These are phyloP conservation scores for Drosophila kurseongensis DNA, from an alignment of 1,140 invertebrate species.

Conservation along the genomic window DNA sequence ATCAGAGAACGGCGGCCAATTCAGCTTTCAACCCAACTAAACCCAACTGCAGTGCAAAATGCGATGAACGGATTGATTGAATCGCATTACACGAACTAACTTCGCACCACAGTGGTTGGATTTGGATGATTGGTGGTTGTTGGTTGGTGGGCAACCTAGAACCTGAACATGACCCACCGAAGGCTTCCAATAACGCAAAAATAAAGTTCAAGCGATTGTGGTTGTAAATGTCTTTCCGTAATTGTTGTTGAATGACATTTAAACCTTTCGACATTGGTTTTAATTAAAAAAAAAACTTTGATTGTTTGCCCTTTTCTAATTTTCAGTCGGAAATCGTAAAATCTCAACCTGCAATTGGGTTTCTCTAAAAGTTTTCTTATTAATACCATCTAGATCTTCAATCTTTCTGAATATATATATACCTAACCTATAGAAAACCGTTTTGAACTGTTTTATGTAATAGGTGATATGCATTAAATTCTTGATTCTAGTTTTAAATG, in stretches of 20 bases:
- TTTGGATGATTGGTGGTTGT: neutral
- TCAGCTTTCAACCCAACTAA: neutral
- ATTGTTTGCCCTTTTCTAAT: neutral
- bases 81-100: conserved; percentile 40
- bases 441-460: no score
- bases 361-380: no score
- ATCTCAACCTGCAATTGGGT: neutral
- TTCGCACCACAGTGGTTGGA: neutral
- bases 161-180: conserved; percentile 23
- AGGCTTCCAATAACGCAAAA: neutral
- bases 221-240: neutral
- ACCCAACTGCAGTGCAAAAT: conserved; percentile 9
- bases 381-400: no score
- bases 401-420: no score
- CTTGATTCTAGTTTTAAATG: no score
- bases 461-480: no score
- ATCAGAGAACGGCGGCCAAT: conserved; percentile 14
- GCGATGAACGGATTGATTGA: conserved; percentile 49
- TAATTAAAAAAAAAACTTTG: neutral
- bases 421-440: no score
- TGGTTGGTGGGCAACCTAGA: conserved; percentile 10
- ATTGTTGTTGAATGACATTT: conserved; percentile 12
- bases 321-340: neutral
- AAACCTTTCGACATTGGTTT: neutral
- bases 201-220: conserved; percentile 3